A percentile compares a stretch with the other conserved stretches of the same genome.
Conservation (phyloP, 2,797 vertebrate genomes). For the Neomorphus geoffroyi region DNA sequence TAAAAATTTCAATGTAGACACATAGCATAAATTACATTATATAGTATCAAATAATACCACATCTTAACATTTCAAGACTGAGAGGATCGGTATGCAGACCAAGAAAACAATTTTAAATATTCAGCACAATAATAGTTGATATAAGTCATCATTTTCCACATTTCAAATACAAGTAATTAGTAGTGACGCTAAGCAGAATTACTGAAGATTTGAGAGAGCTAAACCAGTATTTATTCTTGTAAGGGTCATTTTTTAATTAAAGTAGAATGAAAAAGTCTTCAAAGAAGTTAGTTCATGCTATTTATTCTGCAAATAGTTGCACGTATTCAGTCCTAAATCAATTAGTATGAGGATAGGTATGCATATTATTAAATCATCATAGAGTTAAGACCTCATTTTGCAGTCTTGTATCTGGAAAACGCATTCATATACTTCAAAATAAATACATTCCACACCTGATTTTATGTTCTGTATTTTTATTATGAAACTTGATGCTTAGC, state of each 20-base stretch:
- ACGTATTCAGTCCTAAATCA: neutral
- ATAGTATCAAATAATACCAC: neutral
- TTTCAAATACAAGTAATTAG: neutral
- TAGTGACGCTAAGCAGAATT: neutral
- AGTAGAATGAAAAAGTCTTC: neutral
- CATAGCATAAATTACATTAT: neutral
- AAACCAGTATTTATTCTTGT: neutral
- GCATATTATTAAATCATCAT: neutral
- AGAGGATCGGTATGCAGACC: neutral
- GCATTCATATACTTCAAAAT: neutral
- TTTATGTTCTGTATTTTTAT: neutral
- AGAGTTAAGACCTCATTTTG: neutral
- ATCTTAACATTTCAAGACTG: neutral
- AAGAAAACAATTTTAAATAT: neutral
- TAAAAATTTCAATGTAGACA: neutral
- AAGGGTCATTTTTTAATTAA: neutral
- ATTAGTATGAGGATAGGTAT: neutral
- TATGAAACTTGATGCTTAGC: neutral
- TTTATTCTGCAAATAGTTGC: neutral
- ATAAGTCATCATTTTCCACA: neutral
- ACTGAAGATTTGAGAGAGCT: neutral
- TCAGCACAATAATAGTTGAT: neutral
- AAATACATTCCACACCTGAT: neutral
- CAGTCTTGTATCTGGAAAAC: neutral
- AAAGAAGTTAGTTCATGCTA: neutral